A percentile compares a stretch with the other conserved stretches of the same genome.
Conservation (phyloP, 2,797 vertebrate species). For the Rhynchotus rufescens region DNA sequence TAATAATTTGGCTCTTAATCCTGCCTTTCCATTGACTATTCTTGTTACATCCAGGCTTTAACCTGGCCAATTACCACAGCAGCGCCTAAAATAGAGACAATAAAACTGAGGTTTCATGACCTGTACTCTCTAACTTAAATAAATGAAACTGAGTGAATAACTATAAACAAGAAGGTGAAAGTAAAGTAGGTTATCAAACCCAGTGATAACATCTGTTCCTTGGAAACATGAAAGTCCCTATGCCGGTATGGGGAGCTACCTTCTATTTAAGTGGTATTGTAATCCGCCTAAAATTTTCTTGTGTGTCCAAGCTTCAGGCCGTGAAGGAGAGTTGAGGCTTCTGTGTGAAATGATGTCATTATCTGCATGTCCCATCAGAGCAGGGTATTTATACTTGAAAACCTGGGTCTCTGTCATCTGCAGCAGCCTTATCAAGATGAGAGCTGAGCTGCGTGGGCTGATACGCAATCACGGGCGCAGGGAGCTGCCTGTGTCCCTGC, state of each 20-base stretch:
- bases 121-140: constrained; percentile 31
- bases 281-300: constrained; percentile 35
- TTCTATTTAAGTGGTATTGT: constrained; percentile 21
- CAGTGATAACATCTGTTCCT: constrained; percentile 56
- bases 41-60: constrained; percentile 6
- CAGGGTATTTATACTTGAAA: constrained; percentile 67
- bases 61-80: neutral
- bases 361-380: constrained; percentile 50
- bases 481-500: constrained; percentile 59
- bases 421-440: constrained; percentile 64
- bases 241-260: constrained; percentile 46
- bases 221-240: constrained; percentile 60
- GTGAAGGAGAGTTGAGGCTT: neutral
- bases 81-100: constrained; percentile 43
- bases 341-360: constrained; percentile 37
- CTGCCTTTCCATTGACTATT: constrained; percentile 36
- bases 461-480: constrained; percentile 41
- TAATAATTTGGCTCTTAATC: constrained; percentile 61
- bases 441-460: constrained; percentile 65
- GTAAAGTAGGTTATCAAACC: constrained; percentile 61
- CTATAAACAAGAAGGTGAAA: constrained; percentile 58
- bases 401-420: constrained; percentile 34
- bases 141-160: constrained; percentile 49
- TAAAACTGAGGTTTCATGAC: constrained; percentile 54
- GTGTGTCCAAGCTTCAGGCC: neutral